Percentiles rank a stretch among this genome's conserved stretches.
Conservation (phyloP, 2,888 invertebrate genomes). For the Eristalis arbustorum region DNA sequence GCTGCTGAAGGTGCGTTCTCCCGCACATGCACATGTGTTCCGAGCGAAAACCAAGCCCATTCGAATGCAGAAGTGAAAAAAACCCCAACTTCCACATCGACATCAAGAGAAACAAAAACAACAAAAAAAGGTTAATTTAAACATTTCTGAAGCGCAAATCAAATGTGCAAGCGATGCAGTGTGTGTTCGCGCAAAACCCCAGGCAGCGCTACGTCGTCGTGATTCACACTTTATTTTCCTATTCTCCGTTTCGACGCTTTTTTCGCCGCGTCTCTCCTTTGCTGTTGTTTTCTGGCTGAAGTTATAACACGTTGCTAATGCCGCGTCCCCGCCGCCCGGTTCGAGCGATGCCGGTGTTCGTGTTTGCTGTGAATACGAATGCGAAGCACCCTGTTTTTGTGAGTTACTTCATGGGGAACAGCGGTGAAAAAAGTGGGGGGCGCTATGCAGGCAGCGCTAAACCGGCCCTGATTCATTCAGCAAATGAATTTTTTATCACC, state of each 20-base stretch:
- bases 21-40: not conserved
- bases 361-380: slow-evolving; percentile 16
- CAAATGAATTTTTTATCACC: slow-evolving; percentile 63
- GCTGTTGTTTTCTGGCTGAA: slow-evolving; percentile 16
- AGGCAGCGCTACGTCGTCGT: slow-evolving; percentile 36
- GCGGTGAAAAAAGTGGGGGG: too few species aligned
- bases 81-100: not conserved
- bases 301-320: slow-evolving; percentile 39
- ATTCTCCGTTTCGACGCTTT: slow-evolving; percentile 2
- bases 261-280: slow-evolving; percentile 12
- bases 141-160: slow-evolving; percentile 45
- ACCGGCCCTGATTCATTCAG: slow-evolving; percentile 59
- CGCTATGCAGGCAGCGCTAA: not conserved
- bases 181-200: slow-evolving; percentile 2
- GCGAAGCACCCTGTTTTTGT: slow-evolving; percentile 17
- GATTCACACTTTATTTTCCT: slow-evolving; percentile 53
- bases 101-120: not conserved
- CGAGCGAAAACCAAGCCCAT: slow-evolving; percentile 46
- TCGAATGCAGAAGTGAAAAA: slow-evolving; percentile 3
- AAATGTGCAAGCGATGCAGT: slow-evolving; percentile 54
- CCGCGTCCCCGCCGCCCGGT: not conserved
- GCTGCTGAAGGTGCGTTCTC: not conserved
- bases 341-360: not conserved
- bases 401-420: not conserved
- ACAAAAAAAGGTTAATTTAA: slow-evolving; percentile 38